Percentiles rank a stretch among this genome's conserved stretches.
These are phyloP conservation scores for Malthinus seriepunctatus DNA, from an alignment of 2,888 invertebrate species.

Conservation along the genomic window DNA sequence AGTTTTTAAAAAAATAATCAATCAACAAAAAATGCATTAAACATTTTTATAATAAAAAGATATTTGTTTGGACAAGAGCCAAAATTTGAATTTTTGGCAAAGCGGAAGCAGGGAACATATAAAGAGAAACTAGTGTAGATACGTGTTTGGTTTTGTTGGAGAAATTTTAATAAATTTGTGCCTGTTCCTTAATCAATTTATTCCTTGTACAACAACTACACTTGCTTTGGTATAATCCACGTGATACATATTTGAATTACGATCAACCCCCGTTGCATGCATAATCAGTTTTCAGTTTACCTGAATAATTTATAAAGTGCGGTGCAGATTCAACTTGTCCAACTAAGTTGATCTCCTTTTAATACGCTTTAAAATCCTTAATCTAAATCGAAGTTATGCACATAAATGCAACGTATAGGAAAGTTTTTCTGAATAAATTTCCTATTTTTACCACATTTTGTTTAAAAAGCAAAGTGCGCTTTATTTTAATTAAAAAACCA, in stretches of 20 bases:
- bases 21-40: conserved; percentile 1
- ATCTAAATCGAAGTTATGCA: not conserved
- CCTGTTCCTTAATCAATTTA: not conserved
- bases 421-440: no score
- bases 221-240: not conserved
- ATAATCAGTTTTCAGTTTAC: conserved; percentile 5
- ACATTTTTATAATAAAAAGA: not conserved
- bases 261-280: not conserved
- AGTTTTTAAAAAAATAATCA: conserved; percentile 4
- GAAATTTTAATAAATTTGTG: not conserved
- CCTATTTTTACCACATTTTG: no score
- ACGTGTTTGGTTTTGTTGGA: no score
- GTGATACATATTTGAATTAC: conserved; percentile 3
- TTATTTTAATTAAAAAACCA: not conserved
- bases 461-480: not conserved
- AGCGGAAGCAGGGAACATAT: no score
- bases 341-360: not conserved
- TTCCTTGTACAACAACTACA: not conserved
- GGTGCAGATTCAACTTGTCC: conserved; percentile 3
- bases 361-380: not conserved
- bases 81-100: not conserved
- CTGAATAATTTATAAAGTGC: conserved; percentile 1
- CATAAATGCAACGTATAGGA: not conserved
- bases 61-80: not conserved
- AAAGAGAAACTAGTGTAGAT: no score